Evolutionary conservation across 1,140 invertebrate genomes (phyloP).

Genomic region (Trichomalopsis sarcophagae): DNA sequence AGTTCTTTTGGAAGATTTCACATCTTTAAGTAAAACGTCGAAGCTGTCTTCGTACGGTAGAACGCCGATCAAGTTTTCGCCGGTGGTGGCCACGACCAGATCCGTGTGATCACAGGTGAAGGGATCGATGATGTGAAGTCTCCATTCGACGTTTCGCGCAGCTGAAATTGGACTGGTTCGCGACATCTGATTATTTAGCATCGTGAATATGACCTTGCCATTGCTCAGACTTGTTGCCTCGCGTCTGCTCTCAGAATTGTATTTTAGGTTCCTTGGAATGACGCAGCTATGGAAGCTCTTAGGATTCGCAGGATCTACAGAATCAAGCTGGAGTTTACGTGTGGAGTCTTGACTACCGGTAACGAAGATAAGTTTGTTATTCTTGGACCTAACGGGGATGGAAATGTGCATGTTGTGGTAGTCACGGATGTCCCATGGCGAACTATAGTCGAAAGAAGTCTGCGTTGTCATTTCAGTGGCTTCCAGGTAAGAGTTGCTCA

Average conservation of each 20-base stretch:
- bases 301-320: no score
- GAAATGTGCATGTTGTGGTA: neutral
- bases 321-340: neutral
- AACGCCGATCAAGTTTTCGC: neutral
- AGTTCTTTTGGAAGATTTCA: neutral
- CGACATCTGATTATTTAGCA: neutral
- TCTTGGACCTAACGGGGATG: neutral
- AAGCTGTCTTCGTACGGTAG: neutral
- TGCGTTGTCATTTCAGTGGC: no score
- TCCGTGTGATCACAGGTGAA: no score
- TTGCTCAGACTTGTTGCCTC: neutral
- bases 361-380: neutral
- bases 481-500: no score
- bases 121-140: neutral
- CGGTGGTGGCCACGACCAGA: neutral
- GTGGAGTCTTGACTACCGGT: neutral
- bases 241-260: neutral
- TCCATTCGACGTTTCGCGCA: neutral
- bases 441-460: no score
- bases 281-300: neutral
- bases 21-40: neutral
- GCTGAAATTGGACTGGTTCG: neutral
- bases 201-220: neutral
- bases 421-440: neutral
- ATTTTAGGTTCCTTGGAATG: neutral